Evolutionary conservation across 92 coral and sea anemone genomes (phyloP).

Genomic region (Chrysogorgia sp.): DNA sequence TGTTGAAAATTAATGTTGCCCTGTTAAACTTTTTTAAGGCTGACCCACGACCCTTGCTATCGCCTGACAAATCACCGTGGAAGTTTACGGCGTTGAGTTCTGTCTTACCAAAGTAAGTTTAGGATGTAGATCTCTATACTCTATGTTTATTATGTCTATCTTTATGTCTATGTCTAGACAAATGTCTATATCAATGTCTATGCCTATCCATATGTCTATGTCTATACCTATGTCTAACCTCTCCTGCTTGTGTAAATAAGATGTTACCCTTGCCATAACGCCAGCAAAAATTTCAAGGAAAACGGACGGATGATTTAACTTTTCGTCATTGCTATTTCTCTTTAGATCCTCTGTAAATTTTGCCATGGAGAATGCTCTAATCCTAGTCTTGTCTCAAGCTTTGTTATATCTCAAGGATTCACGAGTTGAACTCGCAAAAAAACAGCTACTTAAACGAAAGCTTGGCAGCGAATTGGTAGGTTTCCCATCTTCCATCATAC

Average conservation of each 20-base stretch:
- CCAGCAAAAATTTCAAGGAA: neutral
- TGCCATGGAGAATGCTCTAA: slow-evolving; percentile 87
- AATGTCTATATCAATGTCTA: too few relatives aligned
- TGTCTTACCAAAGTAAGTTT: slow-evolving; percentile 44
- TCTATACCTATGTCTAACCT: too few relatives aligned
- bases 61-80: slow-evolving; percentile 41
- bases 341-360: slow-evolving; percentile 76
- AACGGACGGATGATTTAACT: neutral
- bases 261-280: too few relatives aligned
- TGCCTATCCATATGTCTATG: too few relatives aligned
- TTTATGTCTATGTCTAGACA: too few relatives aligned
- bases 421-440: slow-evolving; percentile 82
- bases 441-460: slow-evolving; percentile 88
- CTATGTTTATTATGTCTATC: neutral
- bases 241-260: too few relatives aligned
- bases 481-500: neutral
- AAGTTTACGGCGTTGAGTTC: slow-evolving; percentile 40
- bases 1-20: too few relatives aligned
- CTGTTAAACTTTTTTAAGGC: slow-evolving; percentile 12
- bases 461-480: slow-evolving; percentile 96
- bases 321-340: neutral
- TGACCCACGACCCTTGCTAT: slow-evolving; percentile 33
- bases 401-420: slow-evolving; percentile 92
- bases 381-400: slow-evolving; percentile 87
- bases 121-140: neutral